phyloP scores from a whole-genome alignment of 2,797 vertebrate genomes.

The Neoniphon sammara region DNA sequence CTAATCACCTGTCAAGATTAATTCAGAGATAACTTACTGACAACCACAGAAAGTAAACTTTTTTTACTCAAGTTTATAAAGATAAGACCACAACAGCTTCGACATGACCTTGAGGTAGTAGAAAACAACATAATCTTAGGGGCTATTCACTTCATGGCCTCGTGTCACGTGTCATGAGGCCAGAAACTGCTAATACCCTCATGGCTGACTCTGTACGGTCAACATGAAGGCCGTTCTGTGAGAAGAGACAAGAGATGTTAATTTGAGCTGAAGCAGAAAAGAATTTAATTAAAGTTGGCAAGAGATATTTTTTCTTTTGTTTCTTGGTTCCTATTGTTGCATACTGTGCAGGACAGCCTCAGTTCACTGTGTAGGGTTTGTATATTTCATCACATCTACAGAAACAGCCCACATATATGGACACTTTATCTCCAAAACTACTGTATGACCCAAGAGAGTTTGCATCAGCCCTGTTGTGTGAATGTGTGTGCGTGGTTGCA shows the following conservation, averaged over 20 bases:
- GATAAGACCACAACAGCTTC: constrained; percentile 40
- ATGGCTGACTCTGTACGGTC: not conserved
- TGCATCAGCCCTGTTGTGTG: not conserved
- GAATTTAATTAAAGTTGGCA: not conserved
- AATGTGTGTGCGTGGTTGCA: constrained; percentile 7
- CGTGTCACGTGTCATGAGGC: not conserved
- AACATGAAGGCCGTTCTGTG: not conserved
- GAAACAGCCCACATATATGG: not conserved
- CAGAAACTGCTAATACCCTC: not conserved
- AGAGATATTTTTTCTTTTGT: not conserved
- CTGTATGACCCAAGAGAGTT: not conserved
- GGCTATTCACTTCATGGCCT: constrained; percentile 9
- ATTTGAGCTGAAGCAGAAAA: no score
- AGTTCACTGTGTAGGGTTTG: not conserved
- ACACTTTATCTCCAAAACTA: not conserved
- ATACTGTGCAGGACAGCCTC: not conserved
- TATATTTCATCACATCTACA: not conserved
- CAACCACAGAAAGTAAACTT: no score
- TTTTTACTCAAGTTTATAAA: constrained; percentile 2
- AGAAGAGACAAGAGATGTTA: not conserved
- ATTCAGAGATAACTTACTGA: not conserved
- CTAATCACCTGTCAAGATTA: not conserved
- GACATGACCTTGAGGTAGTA: constrained; percentile 16
- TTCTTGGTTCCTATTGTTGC: not conserved
- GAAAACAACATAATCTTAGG: not conserved